These are phyloP conservation scores for Orchesellides sinensis DNA, from an alignment of 2,888 invertebrate species.

Conservation along the genomic window DNA sequence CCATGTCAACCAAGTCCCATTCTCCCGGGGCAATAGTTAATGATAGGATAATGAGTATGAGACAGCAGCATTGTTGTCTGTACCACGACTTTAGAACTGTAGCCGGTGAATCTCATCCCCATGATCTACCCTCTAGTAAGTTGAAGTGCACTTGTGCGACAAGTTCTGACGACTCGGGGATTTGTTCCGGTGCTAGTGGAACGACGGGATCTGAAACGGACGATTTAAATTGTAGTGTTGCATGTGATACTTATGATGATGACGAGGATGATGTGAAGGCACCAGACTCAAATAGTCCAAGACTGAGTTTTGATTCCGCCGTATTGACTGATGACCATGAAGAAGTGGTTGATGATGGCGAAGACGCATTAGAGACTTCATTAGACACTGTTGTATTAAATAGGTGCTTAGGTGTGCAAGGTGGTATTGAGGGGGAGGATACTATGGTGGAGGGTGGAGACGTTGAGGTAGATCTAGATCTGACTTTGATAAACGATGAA, in stretches of 20 bases:
- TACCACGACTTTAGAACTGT: constrained; percentile 62
- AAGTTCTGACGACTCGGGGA: constrained; percentile 84
- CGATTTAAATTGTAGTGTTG: constrained; percentile 68
- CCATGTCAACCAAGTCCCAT: constrained; percentile 61
- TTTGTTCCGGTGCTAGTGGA: constrained; percentile 71
- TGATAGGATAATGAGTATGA: constrained; percentile 67
- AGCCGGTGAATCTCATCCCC: constrained; percentile 59
- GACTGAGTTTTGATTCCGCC: constrained; percentile 72
- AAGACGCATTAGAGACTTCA: constrained; percentile 56
- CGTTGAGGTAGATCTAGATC: constrained; percentile 59
- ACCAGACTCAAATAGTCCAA: constrained; percentile 64
- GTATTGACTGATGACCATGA: constrained; percentile 67
- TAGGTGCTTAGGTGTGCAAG: constrained; percentile 34
- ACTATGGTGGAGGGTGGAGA: constrained; percentile 19
- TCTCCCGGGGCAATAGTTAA: constrained; percentile 62
- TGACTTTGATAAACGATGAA: constrained; percentile 55
- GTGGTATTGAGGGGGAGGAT: constrained; percentile 34
- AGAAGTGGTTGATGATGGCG: constrained; percentile 42
- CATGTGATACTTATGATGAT: constrained; percentile 68
- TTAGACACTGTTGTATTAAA: constrained; percentile 64
- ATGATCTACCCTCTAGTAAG: constrained; percentile 36
- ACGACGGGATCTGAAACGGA: constrained; percentile 69
- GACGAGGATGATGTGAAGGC: constrained; percentile 64
- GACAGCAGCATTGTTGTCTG: constrained; percentile 67
- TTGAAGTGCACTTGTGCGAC: constrained; percentile 75